Conservation (phyloP, 1,140 invertebrate genomes). For the Cotesia chilonis region DNA sequence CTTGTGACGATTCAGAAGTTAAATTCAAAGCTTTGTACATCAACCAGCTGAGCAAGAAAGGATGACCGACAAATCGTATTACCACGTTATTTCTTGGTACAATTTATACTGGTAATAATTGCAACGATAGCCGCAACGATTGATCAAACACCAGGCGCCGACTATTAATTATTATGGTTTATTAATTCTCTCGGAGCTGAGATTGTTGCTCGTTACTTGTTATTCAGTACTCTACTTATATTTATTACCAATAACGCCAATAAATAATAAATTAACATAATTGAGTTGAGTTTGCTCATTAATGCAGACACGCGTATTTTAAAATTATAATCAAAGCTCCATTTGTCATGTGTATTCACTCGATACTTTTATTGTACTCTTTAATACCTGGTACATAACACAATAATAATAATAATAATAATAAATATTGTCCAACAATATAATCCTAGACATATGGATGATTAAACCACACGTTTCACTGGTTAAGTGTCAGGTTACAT, state of each 20-base stretch:
- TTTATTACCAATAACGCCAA: neutral
- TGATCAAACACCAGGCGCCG: conserved; percentile 28
- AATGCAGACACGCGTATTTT: neutral
- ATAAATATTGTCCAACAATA: conserved; percentile 5
- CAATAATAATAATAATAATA: neutral
- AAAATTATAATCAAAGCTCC: neutral
- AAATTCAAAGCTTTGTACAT: neutral
- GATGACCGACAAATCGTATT: conserved; percentile 29
- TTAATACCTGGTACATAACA: neutral
- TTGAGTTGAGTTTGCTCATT: neutral
- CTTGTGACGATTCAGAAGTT: too few relatives aligned
- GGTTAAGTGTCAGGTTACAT: conserved; percentile 20
- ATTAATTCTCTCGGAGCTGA: conserved; percentile 19
- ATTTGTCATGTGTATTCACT: neutral
- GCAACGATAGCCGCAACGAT: conserved; percentile 15
- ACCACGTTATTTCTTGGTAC: conserved; percentile 32
- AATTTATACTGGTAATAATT: conserved; percentile 12
- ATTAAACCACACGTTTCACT: conserved; percentile 19
- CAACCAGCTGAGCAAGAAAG: neutral
- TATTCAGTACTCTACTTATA: neutral
- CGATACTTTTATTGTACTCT: too few relatives aligned
- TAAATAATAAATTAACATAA: conserved; percentile 1
- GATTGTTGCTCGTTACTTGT: too few relatives aligned
- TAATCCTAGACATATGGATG: conserved; percentile 19
- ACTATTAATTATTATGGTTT: conserved; percentile 22